Conservation (phyloP, 2,797 vertebrate species). For the Todus mexicanus region DNA sequence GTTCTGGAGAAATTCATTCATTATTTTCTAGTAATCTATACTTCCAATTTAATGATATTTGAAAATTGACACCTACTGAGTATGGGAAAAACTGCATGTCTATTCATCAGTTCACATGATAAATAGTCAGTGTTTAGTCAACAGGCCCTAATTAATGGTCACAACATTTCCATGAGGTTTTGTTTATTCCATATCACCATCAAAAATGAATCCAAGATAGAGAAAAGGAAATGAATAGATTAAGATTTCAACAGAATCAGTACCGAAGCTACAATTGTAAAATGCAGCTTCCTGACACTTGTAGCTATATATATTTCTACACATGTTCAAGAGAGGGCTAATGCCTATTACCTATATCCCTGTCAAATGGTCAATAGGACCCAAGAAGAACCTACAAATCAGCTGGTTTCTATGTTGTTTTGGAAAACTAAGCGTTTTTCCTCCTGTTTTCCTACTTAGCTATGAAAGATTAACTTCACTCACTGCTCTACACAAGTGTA, state of each 20-base stretch:
- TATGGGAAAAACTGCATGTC: neutral
- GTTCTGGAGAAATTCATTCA: neutral
- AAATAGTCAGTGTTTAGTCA: neutral
- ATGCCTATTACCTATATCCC: neutral
- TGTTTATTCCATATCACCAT: neutral
- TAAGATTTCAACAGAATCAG: neutral
- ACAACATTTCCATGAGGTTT: neutral
- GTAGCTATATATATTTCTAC: fast-evolving
- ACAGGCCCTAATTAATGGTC: neutral
- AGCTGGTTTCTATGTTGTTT: neutral
- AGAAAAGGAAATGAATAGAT: neutral
- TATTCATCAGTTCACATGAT: neutral
- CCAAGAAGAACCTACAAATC: neutral
- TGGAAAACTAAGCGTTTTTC: neutral
- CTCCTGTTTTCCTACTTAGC: neutral
- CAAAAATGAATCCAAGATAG: neutral
- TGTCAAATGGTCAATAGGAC: neutral
- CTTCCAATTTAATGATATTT: neutral
- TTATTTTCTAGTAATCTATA: neutral
- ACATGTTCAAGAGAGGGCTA: neutral
- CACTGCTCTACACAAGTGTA: neutral
- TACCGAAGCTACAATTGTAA: neutral
- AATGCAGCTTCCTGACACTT: neutral
- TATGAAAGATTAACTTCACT: neutral
- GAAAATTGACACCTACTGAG: neutral